phyloP scores from a whole-genome alignment of 37 sponge, comb jelly and placozoan species.

The Diacarnus erythraeanus region DNA sequence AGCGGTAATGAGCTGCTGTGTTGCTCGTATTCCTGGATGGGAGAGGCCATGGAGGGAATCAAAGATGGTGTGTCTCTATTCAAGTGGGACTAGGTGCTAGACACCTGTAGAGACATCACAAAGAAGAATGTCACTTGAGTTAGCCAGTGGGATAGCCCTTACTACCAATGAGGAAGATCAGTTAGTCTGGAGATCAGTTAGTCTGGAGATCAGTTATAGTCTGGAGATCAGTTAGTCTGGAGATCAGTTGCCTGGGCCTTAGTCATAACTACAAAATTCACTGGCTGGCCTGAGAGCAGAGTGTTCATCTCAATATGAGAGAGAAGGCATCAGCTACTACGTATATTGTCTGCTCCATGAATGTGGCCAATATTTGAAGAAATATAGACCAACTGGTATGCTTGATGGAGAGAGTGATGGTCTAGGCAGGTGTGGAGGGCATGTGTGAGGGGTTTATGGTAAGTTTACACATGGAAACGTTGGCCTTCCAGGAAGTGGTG shows the following conservation, averaged over 20 bases:
- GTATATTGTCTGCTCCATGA: conserved; percentile 45
- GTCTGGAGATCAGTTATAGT: too few species aligned
- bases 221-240: too few species aligned
- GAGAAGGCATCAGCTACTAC: conserved; percentile 70
- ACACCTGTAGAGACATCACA: conserved; percentile 62
- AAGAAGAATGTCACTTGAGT: conserved; percentile 16
- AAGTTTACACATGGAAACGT: conserved; percentile 44
- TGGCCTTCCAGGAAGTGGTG: conserved; percentile 61
- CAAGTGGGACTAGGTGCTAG: conserved; percentile 31
- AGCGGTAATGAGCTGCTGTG: conserved; percentile 47
- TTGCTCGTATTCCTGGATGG: conserved; percentile 60
- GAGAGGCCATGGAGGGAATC: conserved; percentile 57
- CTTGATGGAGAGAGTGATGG: conserved; percentile 55
- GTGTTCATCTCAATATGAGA: conserved; percentile 60
- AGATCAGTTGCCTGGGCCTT: conserved; percentile 36
- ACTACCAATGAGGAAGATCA: too few species aligned
- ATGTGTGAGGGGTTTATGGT: too few species aligned
- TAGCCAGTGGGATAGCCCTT: too few species aligned
- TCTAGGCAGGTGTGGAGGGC: conserved; percentile 24
- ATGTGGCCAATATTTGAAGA: conserved; percentile 63
- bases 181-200: too few species aligned
- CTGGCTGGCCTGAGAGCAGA: conserved; percentile 10
- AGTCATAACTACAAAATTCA: conserved; percentile 44
- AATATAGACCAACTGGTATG: conserved; percentile 54
- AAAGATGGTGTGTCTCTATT: conserved; percentile 42